Percentiles rank a stretch among this genome's conserved stretches.
These are phyloP conservation scores for Sula dactylatra DNA, from an alignment of 2,113 vertebrate genomes.

Conservation along the genomic window DNA sequence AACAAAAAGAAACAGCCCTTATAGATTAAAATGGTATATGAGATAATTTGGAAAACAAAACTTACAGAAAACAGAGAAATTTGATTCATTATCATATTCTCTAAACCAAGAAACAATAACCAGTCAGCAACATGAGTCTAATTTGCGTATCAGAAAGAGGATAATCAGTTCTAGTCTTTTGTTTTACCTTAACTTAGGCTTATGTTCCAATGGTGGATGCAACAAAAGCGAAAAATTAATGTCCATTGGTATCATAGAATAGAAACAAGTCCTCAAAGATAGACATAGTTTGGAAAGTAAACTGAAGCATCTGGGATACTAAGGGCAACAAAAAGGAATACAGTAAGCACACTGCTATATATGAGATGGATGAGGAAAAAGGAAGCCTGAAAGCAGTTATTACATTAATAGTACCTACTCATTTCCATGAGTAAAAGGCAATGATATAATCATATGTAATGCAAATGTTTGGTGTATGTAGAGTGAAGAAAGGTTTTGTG, in stretches of 20 bases:
- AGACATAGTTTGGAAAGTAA: not conserved
- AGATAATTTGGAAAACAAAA: not conserved
- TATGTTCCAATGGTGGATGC: not conserved
- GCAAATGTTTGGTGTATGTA: not conserved
- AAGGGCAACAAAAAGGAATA: not conserved
- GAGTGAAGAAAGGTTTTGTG: not conserved
- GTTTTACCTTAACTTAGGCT: not conserved
- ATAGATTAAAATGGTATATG: not conserved
- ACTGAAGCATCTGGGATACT: not conserved
- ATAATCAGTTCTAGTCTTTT: not conserved
- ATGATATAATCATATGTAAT: not conserved
- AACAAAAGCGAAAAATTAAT: not conserved
- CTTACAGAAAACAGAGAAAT: not conserved
- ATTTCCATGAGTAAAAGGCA: not conserved
- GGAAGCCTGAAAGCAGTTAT: not conserved
- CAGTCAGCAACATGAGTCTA: not conserved
- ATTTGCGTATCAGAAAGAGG: not conserved
- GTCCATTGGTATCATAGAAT: not conserved
- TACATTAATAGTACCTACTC: not conserved
- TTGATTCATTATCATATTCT: not conserved
- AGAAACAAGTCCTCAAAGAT: not conserved
- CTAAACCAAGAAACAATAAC: not conserved
- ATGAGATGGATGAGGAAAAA: not conserved
- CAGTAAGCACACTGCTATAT: not conserved
- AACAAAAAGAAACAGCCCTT: not conserved